A percentile compares a stretch with the other conserved stretches of the same genome.
Conservation (phyloP, 2,113 vertebrate genomes). For the Saguinus midas region DNA sequence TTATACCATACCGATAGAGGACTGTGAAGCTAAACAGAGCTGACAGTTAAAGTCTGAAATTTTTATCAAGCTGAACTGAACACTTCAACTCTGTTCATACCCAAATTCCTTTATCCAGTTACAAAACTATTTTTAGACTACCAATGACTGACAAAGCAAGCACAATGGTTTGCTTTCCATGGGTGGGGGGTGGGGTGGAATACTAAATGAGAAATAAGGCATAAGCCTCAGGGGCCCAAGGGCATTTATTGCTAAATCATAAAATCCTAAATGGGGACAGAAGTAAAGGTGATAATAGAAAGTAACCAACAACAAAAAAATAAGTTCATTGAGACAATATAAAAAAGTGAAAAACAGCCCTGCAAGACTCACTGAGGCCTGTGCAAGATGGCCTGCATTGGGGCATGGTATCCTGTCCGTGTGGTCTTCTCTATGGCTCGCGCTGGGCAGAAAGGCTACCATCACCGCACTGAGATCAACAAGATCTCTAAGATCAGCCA, state of each 20-base stretch:
- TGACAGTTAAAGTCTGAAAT: background rate
- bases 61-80: slow-evolving; percentile 22
- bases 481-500: too few relatives aligned
- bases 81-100: background rate
- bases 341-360: background rate
- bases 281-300: background rate
- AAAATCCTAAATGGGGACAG: background rate
- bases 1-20: background rate
- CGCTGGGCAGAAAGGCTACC: too few relatives aligned
- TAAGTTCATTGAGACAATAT: background rate
- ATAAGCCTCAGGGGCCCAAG: background rate
- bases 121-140: background rate
- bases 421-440: too few relatives aligned
- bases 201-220: background rate
- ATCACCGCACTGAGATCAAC: too few relatives aligned
- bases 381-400: too few relatives aligned
- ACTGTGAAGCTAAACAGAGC: background rate
- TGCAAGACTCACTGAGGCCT: too few relatives aligned
- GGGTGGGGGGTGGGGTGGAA: background rate
- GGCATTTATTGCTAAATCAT: background rate
- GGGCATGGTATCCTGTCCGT: too few relatives aligned
- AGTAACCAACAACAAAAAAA: background rate
- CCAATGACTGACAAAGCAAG: background rate
- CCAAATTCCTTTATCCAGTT: slow-evolving; percentile 22
- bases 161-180: background rate